A percentile compares a stretch with the other conserved stretches of the same genome.
These are phyloP conservation scores for Ptiloglossa arizonensis DNA, from an alignment of 1,140 invertebrate species.

Conservation along the genomic window DNA sequence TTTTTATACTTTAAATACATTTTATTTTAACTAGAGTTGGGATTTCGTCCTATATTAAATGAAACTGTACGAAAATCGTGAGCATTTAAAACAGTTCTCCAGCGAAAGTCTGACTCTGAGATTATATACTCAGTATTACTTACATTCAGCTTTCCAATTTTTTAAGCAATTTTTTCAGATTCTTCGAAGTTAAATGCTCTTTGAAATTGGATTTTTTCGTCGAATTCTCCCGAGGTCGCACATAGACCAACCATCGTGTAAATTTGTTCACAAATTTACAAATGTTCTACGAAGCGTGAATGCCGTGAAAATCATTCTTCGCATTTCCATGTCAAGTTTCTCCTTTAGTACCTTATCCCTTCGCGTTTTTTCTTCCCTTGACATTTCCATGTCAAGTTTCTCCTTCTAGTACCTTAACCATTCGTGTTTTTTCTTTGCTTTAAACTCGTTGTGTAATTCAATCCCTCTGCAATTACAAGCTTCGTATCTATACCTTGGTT, in stretches of 20 bases:
- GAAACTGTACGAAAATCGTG: too few relatives aligned
- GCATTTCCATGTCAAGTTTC: too few relatives aligned
- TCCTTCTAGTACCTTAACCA: too few relatives aligned
- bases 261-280: not conserved
- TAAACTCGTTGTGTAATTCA: not conserved
- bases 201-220: constrained; percentile 18
- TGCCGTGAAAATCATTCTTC: not conserved
- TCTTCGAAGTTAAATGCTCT: too few relatives aligned
- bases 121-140: not conserved
- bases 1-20: too few relatives aligned
- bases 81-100: not conserved
- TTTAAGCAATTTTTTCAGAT: not conserved
- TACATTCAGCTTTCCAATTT: not conserved
- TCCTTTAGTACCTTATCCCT: too few relatives aligned
- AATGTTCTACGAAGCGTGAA: not conserved
- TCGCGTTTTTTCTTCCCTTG: too few relatives aligned
- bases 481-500: not conserved
- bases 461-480: not conserved
- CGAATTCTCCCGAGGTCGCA: not conserved
- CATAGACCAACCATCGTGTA: not conserved
- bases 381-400: too few relatives aligned
- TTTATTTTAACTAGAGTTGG: too few relatives aligned
- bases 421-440: too few relatives aligned
- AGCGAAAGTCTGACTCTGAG: not conserved
- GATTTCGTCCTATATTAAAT: too few relatives aligned